These are phyloP conservation scores for Oedothorax gibbosus DNA, from an alignment of 1,140 invertebrate species.

Conservation along the genomic window DNA sequence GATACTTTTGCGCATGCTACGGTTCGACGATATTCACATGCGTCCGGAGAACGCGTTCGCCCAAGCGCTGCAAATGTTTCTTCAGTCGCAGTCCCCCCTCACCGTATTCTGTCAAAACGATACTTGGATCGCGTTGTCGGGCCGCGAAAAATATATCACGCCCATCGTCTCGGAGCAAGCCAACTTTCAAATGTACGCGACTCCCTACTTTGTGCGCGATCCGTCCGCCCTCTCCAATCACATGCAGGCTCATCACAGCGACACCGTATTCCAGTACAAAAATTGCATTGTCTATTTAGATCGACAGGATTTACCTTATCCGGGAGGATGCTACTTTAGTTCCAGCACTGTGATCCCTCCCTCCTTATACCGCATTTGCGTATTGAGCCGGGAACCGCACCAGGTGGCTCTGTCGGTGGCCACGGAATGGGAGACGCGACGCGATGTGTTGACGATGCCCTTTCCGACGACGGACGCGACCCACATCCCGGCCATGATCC, in stretches of 20 bases:
- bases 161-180: not conserved
- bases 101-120: not conserved
- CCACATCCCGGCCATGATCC: not conserved
- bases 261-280: constrained; percentile 18
- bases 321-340: constrained; percentile 11
- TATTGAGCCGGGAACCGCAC: not conserved
- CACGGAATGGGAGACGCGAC: not conserved
- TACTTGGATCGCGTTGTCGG: not conserved
- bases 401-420: not conserved
- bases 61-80: not conserved
- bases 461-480: not conserved
- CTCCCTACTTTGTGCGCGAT: constrained; percentile 2
- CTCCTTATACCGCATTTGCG: not conserved
- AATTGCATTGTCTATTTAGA: constrained; percentile 1
- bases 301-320: constrained; percentile 1
- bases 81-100: not conserved
- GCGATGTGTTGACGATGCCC: not conserved
- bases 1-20: not conserved
- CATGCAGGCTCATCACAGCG: not conserved
- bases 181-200: constrained; percentile 2
- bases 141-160: not conserved
- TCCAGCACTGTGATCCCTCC: not conserved
- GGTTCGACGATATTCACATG: not conserved
- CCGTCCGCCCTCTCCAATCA: not conserved
- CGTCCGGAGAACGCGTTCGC: not conserved